Base-by-base conservation (phyloP, 2,888 invertebrate species). In the Polymixis flavicincta region DNA sequence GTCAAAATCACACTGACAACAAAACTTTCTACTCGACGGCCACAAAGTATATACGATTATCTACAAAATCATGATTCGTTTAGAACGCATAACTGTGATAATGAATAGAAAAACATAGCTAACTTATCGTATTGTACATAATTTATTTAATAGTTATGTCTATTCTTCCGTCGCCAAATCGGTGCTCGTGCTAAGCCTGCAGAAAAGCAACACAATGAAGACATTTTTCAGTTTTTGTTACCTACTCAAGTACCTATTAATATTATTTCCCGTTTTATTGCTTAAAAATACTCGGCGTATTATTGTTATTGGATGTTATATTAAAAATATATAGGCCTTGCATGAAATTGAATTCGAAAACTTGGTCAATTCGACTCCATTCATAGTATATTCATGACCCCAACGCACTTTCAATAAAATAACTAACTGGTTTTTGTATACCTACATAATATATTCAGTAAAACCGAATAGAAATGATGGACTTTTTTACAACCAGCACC, bases 311-410 rank as follows among this genome's bases (percentile, higher is more conserved):
- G 14, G 17, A 42, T 63, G 28, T 22, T 45, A 11, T 57, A 25
- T 54, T 55, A 25, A 55, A 59, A 13, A 22, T 50, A 19, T 45
- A 45, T 25, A 71, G 54, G 32, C 22, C 14, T 65, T 37, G 50
- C 59, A 64, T 63, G 52, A 69, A 73, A 78, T 67, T 69, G 17
- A 57, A 25, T 54, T 45, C n/a, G 50, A 54, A 71, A 71, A 74
- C 67, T 84, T 82, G 73, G 77, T 74, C 69, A 76, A 74, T 76
- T 63, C 55, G 60, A 75, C 78, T 80, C 70, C 63, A 75, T 82
- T 80, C 70, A 52, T 74, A 63, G 37, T 72, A 37, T 61, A 71
- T 78, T 78, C 76, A 77, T 84, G 70, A 80, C 73, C 67, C 70
- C 71, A 11, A 68, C 76, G 69, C 71, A 74, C 42, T 65, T 80